These are phyloP conservation scores for Pseudomyrmex concolor DNA, from an alignment of 1,140 invertebrate species.

Conservation along the genomic window DNA sequence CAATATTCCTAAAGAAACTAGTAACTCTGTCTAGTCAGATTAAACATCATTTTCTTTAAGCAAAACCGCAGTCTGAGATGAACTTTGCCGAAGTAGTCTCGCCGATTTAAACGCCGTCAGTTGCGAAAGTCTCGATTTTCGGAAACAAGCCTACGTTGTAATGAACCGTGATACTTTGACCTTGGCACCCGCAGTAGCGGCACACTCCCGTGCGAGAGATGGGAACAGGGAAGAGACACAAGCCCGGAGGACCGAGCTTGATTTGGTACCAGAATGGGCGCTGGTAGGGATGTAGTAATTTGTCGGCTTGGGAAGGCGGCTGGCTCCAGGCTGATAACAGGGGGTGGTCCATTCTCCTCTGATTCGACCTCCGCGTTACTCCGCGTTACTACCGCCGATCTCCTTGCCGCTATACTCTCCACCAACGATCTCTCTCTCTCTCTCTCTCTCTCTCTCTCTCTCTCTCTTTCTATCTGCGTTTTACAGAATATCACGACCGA, in stretches of 20 bases:
- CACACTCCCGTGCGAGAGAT: constrained; percentile 23
- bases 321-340: constrained; percentile 82
- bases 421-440: constrained; percentile 33
- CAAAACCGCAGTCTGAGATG: background rate
- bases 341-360: constrained; percentile 82
- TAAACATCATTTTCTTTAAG: background rate
- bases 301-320: constrained; percentile 82
- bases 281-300: constrained; percentile 82
- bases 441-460: constrained; percentile 70
- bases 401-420: constrained; percentile 12
- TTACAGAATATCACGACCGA: constrained; percentile 50
- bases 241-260: constrained; percentile 67
- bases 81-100: background rate
- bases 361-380: constrained; percentile 75
- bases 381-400: constrained; percentile 72
- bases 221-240: constrained; percentile 63
- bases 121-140: background rate
- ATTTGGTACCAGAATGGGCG: constrained; percentile 73
- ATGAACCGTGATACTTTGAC: constrained; percentile 53
- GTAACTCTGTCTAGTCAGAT: no score
- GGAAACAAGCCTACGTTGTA: constrained; percentile 10
- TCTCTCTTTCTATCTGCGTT: background rate
- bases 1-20: no score
- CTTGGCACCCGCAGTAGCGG: constrained; percentile 24
- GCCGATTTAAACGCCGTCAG: background rate